Evolutionary conservation across 2,888 invertebrate species (phyloP).

Genomic region (Blastobasis lacticolella): DNA sequence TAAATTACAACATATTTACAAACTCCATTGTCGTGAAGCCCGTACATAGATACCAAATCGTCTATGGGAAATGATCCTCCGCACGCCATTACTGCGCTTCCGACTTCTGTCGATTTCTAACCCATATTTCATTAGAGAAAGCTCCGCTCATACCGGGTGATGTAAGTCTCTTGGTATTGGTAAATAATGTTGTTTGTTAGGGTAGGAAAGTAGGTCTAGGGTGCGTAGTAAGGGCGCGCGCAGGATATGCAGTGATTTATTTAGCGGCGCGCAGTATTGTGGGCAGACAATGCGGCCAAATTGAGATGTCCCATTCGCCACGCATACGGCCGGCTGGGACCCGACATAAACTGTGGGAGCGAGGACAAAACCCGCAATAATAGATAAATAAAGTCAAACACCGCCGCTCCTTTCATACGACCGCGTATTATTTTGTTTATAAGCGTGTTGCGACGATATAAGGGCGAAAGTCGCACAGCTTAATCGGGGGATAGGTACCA

Average conservation of each 20-base stretch:
- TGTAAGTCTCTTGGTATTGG: too few relatives aligned
- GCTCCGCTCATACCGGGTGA: background rate
- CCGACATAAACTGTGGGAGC: slow-evolving; percentile 16
- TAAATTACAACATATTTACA: slow-evolving; percentile 18
- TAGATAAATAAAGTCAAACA: slow-evolving; percentile 56
- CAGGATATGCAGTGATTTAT: slow-evolving; percentile 35
- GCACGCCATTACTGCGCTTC: slow-evolving; percentile 23
- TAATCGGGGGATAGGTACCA: too few relatives aligned
- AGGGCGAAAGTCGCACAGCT: slow-evolving; percentile 1
- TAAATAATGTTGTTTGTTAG: background rate
- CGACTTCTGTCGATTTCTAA: slow-evolving; percentile 17
- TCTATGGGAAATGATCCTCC: slow-evolving; percentile 13
- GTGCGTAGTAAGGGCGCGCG: slow-evolving; percentile 21
- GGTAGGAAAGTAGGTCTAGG: background rate
- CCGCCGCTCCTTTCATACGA: slow-evolving; percentile 15
- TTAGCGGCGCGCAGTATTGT: slow-evolving; percentile 26
- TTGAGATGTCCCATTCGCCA: slow-evolving; percentile 63
- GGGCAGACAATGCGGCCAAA: slow-evolving; percentile 55
- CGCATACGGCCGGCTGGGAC: slow-evolving; percentile 32
- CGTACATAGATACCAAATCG: slow-evolving; percentile 5
- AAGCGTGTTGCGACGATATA: slow-evolving; percentile 1
- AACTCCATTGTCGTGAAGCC: slow-evolving; percentile 16
- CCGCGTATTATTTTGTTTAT: too few relatives aligned
- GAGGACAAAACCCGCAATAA: slow-evolving; percentile 45
- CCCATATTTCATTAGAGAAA: slow-evolving; percentile 4